Conservation (phyloP, 2,888 invertebrate genomes). For the Seladonia tumulorum region DNA sequence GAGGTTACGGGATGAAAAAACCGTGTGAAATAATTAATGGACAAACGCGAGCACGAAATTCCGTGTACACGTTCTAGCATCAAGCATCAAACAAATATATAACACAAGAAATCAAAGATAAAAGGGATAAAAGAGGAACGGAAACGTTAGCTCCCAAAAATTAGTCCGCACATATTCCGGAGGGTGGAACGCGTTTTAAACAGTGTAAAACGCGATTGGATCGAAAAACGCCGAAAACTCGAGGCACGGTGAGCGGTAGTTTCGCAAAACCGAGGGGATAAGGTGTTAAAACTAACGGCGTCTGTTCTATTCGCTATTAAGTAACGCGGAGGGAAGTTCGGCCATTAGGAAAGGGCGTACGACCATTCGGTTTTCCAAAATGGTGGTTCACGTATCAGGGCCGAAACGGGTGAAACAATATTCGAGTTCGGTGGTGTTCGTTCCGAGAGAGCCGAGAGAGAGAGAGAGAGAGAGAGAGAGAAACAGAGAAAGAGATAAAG, state of each 20-base stretch:
- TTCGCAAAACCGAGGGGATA: not conserved
- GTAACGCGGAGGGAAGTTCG: constrained; percentile 1
- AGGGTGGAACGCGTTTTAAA: not conserved
- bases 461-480: not conserved
- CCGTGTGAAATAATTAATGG: too few species aligned
- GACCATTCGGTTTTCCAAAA: constrained; percentile 15
- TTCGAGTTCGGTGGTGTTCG: constrained; percentile 35
- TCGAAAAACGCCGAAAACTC: not conserved
- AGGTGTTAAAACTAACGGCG: constrained; percentile 12
- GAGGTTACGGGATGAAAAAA: too few species aligned
- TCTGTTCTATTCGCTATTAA: constrained; percentile 9
- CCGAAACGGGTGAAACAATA: constrained; percentile 25
- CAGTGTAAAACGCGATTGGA: not conserved
- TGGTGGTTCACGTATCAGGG: constrained; percentile 12
- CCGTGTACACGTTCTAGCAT: too few species aligned
- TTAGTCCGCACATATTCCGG: not conserved
- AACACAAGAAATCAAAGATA: too few species aligned
- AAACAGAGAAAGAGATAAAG: not conserved
- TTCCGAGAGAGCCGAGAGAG: constrained; percentile 51
- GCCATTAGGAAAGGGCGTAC: constrained; percentile 8
- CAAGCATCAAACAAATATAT: too few species aligned
- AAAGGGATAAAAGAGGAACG: not conserved
- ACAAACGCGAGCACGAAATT: too few species aligned
- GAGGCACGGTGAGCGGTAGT: not conserved
- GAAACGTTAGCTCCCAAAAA: not conserved